Evolutionary conservation across 2,113 vertebrate species (phyloP).

Genomic region (Lagopus leucura): DNA sequence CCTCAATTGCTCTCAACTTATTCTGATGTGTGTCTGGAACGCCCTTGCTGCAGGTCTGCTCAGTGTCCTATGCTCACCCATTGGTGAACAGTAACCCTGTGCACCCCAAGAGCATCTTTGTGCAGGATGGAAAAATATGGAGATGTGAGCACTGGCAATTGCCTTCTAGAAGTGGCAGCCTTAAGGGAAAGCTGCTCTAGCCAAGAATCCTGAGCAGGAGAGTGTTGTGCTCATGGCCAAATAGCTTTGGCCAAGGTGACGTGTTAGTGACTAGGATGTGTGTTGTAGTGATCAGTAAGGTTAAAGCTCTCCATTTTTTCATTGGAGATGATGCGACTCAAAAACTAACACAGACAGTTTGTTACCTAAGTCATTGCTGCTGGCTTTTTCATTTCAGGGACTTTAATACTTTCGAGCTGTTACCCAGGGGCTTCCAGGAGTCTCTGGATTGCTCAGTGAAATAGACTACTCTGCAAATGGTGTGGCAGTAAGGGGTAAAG

Average conservation of each 20-base stretch:
- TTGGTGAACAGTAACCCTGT: not conserved
- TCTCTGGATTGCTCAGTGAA: not conserved
- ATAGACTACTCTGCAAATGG: not conserved
- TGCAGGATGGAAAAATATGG: not conserved
- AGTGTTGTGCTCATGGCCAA: not conserved
- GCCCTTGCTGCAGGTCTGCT: not conserved
- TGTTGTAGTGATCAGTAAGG: not conserved
- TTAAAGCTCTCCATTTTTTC: not conserved
- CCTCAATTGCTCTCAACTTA: rapidly evolving
- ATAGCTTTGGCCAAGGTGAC: not conserved
- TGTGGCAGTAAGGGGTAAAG: not conserved
- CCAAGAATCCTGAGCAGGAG: not conserved
- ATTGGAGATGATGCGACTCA: not conserved
- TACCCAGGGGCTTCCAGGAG: not conserved
- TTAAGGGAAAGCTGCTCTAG: not conserved
- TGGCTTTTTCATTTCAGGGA: not conserved
- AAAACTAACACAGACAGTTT: not conserved
- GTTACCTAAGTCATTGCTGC: not conserved
- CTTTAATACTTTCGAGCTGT: not conserved
- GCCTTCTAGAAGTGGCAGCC: not conserved
- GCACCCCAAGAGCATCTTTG: not conserved
- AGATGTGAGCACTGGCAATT: not conserved
- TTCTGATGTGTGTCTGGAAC: rapidly evolving
- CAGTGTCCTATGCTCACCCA: not conserved
- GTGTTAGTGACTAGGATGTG: not conserved